These are phyloP conservation scores for Colletes gigas DNA, from an alignment of 1,140 invertebrate genomes.

Conservation along the genomic window DNA sequence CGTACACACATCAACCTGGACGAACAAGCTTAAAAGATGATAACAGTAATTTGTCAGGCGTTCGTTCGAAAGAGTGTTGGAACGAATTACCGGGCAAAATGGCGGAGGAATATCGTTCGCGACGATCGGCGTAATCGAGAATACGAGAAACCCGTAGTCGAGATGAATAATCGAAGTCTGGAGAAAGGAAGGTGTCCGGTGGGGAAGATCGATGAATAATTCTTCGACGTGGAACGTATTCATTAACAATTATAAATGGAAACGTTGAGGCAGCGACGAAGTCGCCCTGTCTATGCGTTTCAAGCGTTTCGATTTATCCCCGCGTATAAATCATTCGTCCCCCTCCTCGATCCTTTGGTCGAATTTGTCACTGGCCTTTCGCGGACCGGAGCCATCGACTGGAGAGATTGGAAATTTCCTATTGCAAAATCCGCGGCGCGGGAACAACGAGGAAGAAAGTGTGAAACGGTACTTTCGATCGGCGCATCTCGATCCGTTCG, in stretches of 20 bases:
- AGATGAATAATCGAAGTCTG: not conserved
- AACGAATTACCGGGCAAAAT: too few species aligned
- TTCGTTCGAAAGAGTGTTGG: too few species aligned
- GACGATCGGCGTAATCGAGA: not conserved
- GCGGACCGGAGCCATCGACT: not conserved
- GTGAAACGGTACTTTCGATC: slow-evolving; percentile 36
- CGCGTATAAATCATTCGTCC: not conserved
- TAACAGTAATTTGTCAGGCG: too few species aligned
- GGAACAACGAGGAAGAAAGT: slow-evolving; percentile 21
- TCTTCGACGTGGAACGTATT: not conserved
- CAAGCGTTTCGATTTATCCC: not conserved
- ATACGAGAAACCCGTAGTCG: not conserved
- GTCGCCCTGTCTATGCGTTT: not conserved
- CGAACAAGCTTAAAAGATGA: too few species aligned
- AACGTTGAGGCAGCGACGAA: not conserved
- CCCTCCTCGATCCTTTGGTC: not conserved
- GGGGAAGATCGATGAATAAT: not conserved
- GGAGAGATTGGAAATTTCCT: slow-evolving; percentile 9
- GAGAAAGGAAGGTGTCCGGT: slow-evolving; percentile 3
- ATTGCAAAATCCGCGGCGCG: not conserved
- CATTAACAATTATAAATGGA: slow-evolving; percentile 8
- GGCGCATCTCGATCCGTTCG: slow-evolving; percentile 10
- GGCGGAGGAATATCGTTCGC: not conserved
- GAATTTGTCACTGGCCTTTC: not conserved
- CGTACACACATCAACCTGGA: too few species aligned